Evolutionary conservation across 30 jellyfish, hydroid and myxozoan genomes (phyloP).

Genomic region (Aurelia sp.): DNA sequence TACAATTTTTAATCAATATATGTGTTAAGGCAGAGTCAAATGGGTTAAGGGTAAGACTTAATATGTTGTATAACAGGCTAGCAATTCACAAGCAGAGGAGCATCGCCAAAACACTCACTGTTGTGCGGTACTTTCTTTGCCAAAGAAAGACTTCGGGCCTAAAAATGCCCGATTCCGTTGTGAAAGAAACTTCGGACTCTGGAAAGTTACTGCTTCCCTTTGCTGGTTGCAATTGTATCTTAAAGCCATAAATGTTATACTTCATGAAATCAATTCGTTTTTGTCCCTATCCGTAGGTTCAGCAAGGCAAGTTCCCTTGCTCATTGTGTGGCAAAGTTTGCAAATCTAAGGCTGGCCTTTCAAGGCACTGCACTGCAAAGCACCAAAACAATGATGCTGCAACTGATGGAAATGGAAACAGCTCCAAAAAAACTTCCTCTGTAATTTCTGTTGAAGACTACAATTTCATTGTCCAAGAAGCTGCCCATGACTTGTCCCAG

Average conservation of each 20-base stretch:
- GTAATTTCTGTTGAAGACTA: conserved; percentile 39
- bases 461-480: conserved; percentile 24
- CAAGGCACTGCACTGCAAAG: conserved; percentile 21
- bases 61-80: not conserved
- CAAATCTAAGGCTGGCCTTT: conserved; percentile 44
- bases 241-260: not conserved
- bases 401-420: not conserved
- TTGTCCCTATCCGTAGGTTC: conserved; percentile 10
- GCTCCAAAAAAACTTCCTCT: not conserved
- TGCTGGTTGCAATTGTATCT: not conserved
- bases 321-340: conserved; percentile 19
- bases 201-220: not conserved
- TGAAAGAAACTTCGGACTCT: not conserved
- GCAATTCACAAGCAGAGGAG: conserved; percentile 3
- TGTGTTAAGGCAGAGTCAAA: no score
- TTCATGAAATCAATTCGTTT: conserved; percentile 11
- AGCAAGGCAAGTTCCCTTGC: conserved; percentile 26
- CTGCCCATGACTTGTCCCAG: conserved; percentile 14
- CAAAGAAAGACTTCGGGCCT: no score
- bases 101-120: not conserved
- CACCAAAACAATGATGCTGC: no score
- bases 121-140: conserved; percentile 1
- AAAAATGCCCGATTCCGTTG: conserved; percentile 2
- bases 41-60: not conserved
- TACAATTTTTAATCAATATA: no score